Evolutionary conservation across 2,888 invertebrate species (phyloP), one percentile per base, ranked within the genome.

Genomic region (Heliconius ethilla): DNA sequence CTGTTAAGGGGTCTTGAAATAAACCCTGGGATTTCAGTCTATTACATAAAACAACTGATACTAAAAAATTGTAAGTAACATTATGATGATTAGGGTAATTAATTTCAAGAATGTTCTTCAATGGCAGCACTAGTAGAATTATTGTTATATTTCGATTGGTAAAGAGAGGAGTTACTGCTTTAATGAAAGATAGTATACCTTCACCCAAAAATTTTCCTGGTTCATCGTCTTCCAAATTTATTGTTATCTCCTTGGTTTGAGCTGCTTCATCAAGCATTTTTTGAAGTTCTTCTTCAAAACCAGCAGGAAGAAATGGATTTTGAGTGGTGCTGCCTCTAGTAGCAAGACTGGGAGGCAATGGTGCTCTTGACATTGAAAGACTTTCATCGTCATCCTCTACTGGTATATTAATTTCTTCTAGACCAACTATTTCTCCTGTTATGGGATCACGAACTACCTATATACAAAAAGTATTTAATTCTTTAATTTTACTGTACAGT

Each of bases 291-390:
- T 95, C 93, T 81, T 96, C 95, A 88, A 98, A 97, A 3, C 98
- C 97, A 70, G 97, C 98, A 1, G 98, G 98, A 95, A 97, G 96
- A 88, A 99, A 99, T 0, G 98, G 98, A 86, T 96, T 96, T 88
- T 97, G 98, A 79, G 96, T 96, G 0, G 96, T 96, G 75, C 96
- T 97, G 25, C 98, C 98, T 84, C 96, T 95, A 0, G 97, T 95
- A 72, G 96, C 95, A 85, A 97, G 96, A 66, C 94, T 94, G 5
- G 96, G 95, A 13, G 97, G 96, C 65, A 97, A 95, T 0, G 98
- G 98, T 33, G 97, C 96, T 83, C 98, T 94, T 62, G 95, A 95
- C 94, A 98, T 96, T 0, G 98, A 98, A 88, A 97, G 83, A 70
- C 86, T 88, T 27, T 92, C 92, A 77, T 93, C 93, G 81, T 93